These are phyloP conservation scores for Takifugu bimaculatus DNA, from an alignment of 2,113 vertebrate species.

Conservation along the genomic window DNA sequence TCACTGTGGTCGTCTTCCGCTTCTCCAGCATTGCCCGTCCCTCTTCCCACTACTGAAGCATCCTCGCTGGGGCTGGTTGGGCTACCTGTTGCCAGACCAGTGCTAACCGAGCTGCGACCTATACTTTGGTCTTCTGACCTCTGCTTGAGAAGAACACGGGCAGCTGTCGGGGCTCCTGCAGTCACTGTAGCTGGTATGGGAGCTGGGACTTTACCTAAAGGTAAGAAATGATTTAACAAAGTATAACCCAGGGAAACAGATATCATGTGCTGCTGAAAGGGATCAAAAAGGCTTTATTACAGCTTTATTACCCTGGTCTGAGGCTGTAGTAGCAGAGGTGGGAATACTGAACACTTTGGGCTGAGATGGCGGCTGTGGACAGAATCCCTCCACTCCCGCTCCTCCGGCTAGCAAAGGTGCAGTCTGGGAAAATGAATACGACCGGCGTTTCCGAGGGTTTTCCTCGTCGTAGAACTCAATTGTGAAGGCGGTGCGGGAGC, in stretches of 20 bases:
- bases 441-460: slow-evolving; percentile 87
- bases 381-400: slow-evolving; percentile 78
- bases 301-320: slow-evolving; percentile 57
- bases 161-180: slow-evolving; percentile 77
- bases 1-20: slow-evolving; percentile 90
- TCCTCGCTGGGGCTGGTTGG: slow-evolving; percentile 82
- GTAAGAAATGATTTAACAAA: background rate
- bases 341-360: slow-evolving; percentile 75
- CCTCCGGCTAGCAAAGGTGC: slow-evolving; percentile 67
- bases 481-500: slow-evolving; percentile 87
- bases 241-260: background rate
- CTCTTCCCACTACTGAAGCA: slow-evolving; percentile 41
- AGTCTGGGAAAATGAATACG: slow-evolving; percentile 91
- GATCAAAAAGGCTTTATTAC: background rate
- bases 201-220: slow-evolving; percentile 74
- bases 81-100: slow-evolving; percentile 80
- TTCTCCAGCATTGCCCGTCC: slow-evolving; percentile 24
- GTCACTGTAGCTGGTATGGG: slow-evolving; percentile 75
- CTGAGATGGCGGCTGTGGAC: slow-evolving; percentile 80
- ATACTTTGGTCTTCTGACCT: slow-evolving; percentile 86
- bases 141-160: slow-evolving; percentile 87
- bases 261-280: background rate
- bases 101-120: slow-evolving; percentile 85
- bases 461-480: slow-evolving; percentile 94
- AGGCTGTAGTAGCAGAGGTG: slow-evolving; percentile 58